These are phyloP conservation scores for Vesta saturnalis DNA, from an alignment of 2,888 invertebrate species.

Conservation along the genomic window DNA sequence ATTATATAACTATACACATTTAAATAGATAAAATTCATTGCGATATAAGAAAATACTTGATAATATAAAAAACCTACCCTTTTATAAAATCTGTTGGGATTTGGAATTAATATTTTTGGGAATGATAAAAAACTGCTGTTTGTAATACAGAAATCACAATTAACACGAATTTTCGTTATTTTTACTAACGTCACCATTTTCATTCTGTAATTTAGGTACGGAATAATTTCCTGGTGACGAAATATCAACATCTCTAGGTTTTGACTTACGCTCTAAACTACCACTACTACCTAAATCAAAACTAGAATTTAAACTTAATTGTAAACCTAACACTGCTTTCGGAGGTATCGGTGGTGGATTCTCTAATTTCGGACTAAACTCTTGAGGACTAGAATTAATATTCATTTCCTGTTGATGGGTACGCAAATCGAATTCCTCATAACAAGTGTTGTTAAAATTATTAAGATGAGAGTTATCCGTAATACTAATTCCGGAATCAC, in stretches of 20 bases:
- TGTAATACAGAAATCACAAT: slow-evolving; percentile 17
- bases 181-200: slow-evolving; percentile 45
- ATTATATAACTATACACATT: slow-evolving; percentile 20
- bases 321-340: slow-evolving; percentile 48
- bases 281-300: slow-evolving; percentile 51
- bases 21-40: slow-evolving; percentile 24
- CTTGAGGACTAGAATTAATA: slow-evolving; percentile 56
- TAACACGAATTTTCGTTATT: slow-evolving; percentile 41
- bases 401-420: slow-evolving; percentile 59
- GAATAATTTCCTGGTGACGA: slow-evolving; percentile 59
- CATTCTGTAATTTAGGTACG: slow-evolving; percentile 55
- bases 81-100: slow-evolving; percentile 6
- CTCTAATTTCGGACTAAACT: slow-evolving; percentile 52
- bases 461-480: slow-evolving; percentile 58
- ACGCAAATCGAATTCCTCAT: slow-evolving; percentile 60
- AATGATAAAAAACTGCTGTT: slow-evolving; percentile 18
- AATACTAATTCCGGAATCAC: slow-evolving; percentile 66
- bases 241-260: slow-evolving; percentile 38
- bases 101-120: slow-evolving; percentile 21
- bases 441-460: slow-evolving; percentile 60
- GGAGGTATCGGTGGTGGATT: slow-evolving; percentile 60
- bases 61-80: slow-evolving; percentile 5
- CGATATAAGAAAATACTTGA: slow-evolving; percentile 28
- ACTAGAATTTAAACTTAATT: slow-evolving; percentile 54
- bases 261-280: slow-evolving; percentile 46